Percentiles rank a stretch among this genome's conserved stretches.
Conservation (phyloP, 1,140 invertebrate genomes). For the Drosophila tristis region DNA sequence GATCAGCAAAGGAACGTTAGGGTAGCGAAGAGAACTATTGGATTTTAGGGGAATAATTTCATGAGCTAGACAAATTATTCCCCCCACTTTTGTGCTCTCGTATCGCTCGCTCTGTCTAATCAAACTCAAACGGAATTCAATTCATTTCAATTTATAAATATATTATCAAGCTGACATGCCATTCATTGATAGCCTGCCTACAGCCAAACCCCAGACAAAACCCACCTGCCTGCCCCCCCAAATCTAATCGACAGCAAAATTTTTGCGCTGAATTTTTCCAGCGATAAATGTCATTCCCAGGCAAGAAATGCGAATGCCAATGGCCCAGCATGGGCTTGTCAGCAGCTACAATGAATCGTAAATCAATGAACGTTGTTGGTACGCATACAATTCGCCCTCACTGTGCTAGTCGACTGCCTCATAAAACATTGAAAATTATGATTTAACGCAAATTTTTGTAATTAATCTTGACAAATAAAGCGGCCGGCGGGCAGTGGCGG, state of each 20-base stretch:
- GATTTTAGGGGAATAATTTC: too few relatives aligned
- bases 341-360: constrained; percentile 63
- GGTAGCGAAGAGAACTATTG: too few relatives aligned
- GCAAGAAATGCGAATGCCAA: constrained; percentile 47
- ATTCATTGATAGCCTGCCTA: not conserved
- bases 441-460: constrained; percentile 82
- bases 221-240: not conserved
- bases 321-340: constrained; percentile 67
- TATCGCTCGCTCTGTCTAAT: too few relatives aligned
- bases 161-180: too few relatives aligned
- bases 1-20: too few relatives aligned
- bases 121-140: too few relatives aligned
- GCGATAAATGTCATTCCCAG: constrained; percentile 69
- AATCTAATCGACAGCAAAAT: constrained; percentile 38
- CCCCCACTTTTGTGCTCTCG: too few relatives aligned
- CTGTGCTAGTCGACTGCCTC: constrained; percentile 45
- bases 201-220: constrained; percentile 18
- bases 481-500: constrained; percentile 26
- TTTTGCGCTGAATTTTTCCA: constrained; percentile 37
- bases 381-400: not conserved
- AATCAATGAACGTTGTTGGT: constrained; percentile 44
- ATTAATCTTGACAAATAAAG: constrained; percentile 83
- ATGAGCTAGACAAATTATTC: too few relatives aligned
- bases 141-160: too few relatives aligned
- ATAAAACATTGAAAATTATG: constrained; percentile 79